Conservation (phyloP, 2,797 vertebrate genomes). For the Miichthys miiuy region DNA sequence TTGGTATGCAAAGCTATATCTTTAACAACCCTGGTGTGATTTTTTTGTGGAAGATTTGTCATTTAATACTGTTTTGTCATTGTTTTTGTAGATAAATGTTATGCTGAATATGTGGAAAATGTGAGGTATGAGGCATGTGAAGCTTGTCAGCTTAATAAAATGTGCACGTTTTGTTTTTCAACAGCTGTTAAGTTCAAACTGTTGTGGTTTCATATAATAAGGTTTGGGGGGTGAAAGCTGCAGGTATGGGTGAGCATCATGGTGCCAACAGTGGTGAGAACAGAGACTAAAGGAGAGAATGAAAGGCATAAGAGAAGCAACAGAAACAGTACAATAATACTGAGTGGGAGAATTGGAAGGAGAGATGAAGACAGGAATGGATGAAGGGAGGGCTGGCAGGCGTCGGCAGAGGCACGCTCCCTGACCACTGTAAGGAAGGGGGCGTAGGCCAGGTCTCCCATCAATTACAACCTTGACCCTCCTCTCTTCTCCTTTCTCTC, state of each 20-base stretch:
- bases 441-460: slow-evolving; percentile 83
- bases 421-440: slow-evolving; percentile 79
- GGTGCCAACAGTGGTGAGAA: slow-evolving; percentile 21
- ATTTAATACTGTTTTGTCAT: neutral
- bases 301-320: slow-evolving; percentile 32
- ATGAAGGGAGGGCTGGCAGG: slow-evolving; percentile 72
- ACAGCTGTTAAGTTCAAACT: neutral
- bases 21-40: neutral
- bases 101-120: neutral
- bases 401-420: slow-evolving; percentile 71
- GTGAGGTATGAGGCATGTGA: neutral
- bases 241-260: neutral
- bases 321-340: slow-evolving; percentile 56
- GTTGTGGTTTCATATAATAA: neutral
- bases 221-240: slow-evolving; percentile 14
- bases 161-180: neutral
- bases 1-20: neutral
- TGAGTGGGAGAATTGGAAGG: slow-evolving; percentile 69
- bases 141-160: neutral
- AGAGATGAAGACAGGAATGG: slow-evolving; percentile 74
- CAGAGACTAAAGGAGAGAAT: slow-evolving; percentile 24
- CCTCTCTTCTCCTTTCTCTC: slow-evolving; percentile 72
- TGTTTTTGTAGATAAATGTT: neutral
- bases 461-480: slow-evolving; percentile 89
- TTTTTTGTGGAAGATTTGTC: neutral